Evolutionary conservation across 2,113 vertebrate genomes (phyloP), one percentile per base, ranked within the genome.

Genomic region (Labeo catla): DNA sequence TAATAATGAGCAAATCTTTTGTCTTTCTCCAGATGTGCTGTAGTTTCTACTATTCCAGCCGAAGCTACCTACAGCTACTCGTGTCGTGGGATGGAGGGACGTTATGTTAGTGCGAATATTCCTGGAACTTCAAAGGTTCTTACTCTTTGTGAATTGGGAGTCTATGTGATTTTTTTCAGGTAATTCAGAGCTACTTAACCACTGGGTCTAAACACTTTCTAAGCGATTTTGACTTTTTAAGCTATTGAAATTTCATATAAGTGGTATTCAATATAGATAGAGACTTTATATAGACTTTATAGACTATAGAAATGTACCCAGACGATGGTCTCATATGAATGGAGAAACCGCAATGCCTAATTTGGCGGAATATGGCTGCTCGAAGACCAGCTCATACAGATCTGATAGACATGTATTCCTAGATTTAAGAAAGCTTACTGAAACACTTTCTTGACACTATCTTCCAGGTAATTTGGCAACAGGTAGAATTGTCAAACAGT

Each of bases 381-480:
- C 3, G 39, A 39, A 39, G 39, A 39, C 1, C 28, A 28, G 28
- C 28, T 28, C 39, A 39, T 39, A 39, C 2, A 21, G 19, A 59
- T 59, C 54, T 21, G 19, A 21, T 59, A 59, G 54, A 21, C 19
- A 59, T 8, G 19, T 2, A 59, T 21, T 59, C 28, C 2, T 59
- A 59, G 54, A 59, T 59, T 45, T 6, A 57, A 19, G 54, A 7
- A 21, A 57, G 19, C 19, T 19, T 59, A 7, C 7, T 59, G 19
- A 21, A 59, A n/a, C 2, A 54, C 52, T 57, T 57, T 59, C 19
- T 59, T n/a, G 57, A 59, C 57, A 21, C 19, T 59, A n/a, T 59
- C 19, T 59, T 59, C 15, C 76, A 79, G 84, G 19, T 3, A 85
- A 89, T 36, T 4, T 89, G 70, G 86, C 86, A 21, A 54, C 12